Evolutionary conservation across 2,797 vertebrate genomes (phyloP).

Genomic region (Pagetopsis macropterus): DNA sequence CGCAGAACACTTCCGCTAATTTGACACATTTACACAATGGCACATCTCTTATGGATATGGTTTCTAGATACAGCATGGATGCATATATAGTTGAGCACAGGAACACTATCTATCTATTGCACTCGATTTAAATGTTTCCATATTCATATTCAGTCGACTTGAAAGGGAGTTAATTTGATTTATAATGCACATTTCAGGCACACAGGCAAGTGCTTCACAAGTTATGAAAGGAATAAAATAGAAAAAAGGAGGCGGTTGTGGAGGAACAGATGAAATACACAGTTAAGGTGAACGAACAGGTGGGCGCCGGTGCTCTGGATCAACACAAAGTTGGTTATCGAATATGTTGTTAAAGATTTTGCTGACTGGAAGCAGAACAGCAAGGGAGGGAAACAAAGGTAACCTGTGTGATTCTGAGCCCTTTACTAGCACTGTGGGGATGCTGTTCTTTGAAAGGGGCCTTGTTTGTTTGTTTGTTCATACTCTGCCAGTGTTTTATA

Average conservation of each 20-base stretch:
- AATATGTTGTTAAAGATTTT: not conserved
- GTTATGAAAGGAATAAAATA: no score
- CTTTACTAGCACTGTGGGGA: no score
- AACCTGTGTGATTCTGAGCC: no score
- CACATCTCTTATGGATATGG: slow-evolving; percentile 10
- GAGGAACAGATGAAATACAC: not conserved
- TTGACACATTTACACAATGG: slow-evolving; percentile 42
- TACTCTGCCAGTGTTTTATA: no score
- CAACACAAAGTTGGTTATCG: not conserved
- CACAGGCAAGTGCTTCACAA: not conserved
- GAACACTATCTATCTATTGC: not conserved
- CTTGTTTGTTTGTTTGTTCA: no score
- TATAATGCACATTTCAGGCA: not conserved
- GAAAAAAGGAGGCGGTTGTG: no score
- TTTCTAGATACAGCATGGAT: slow-evolving; percentile 2
- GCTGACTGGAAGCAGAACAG: no score
- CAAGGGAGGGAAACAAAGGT: no score
- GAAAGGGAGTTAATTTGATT: not conserved
- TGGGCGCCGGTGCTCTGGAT: not conserved
- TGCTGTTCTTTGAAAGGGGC: no score
- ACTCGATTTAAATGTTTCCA: no score
- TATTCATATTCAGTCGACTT: no score
- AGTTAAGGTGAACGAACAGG: not conserved
- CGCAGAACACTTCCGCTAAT: slow-evolving; percentile 22
- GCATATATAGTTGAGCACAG: not conserved